Percentiles rank a stretch among this genome's conserved stretches.
Evolutionary conservation across 2,888 invertebrate genomes (phyloP).

Genomic region (Furcula furcula): DNA sequence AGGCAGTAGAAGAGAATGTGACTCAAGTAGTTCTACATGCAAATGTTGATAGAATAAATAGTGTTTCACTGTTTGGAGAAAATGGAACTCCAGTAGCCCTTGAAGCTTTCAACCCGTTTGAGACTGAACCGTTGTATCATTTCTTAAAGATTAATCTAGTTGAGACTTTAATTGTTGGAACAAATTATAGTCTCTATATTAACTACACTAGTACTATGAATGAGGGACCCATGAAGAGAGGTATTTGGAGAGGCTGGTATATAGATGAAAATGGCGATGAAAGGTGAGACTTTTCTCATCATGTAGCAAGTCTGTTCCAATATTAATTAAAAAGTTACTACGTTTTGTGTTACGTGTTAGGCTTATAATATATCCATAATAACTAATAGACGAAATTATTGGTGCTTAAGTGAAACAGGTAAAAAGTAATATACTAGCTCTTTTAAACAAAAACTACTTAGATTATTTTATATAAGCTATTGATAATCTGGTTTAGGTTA

Average conservation of each 20-base stretch:
- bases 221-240: conserved; percentile 71
- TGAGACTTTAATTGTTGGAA: conserved; percentile 36
- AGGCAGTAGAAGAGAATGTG: conserved; percentile 54
- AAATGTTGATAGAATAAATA: conserved; percentile 59
- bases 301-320: too few species aligned
- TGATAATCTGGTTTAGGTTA: too few species aligned
- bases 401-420: too few species aligned
- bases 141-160: conserved; percentile 62
- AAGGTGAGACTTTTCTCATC: conserved; percentile 44
- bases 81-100: conserved; percentile 29
- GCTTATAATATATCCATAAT: too few species aligned
- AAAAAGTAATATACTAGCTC: too few species aligned
- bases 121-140: conserved; percentile 60
- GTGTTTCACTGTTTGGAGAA: conserved; percentile 28
- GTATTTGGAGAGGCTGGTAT: conserved; percentile 73
- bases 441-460: too few species aligned
- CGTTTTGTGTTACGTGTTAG: too few species aligned
- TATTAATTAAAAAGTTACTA: too few species aligned
- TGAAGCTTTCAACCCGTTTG: conserved; percentile 23
- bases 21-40: conserved; percentile 71
- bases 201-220: conserved; percentile 76
- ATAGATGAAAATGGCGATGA: conserved; percentile 52
- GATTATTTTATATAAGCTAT: too few species aligned
- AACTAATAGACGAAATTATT: too few species aligned
- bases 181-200: conserved; percentile 65